Conservation (phyloP, 2,113 vertebrate species). For the Lates calcarifer region DNA sequence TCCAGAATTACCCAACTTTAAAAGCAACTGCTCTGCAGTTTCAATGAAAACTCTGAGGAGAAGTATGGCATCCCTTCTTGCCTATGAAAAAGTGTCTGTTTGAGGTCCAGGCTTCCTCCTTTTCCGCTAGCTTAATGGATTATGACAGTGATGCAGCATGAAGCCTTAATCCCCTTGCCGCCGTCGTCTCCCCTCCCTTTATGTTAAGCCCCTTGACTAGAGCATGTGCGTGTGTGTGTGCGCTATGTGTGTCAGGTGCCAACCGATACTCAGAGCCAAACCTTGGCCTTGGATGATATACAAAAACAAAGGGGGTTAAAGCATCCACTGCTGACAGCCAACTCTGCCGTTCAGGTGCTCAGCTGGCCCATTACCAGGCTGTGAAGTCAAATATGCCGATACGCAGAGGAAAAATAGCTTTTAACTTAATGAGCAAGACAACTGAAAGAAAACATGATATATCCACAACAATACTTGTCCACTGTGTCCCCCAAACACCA, state of each 20-base stretch:
- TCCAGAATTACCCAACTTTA: conserved; percentile 35
- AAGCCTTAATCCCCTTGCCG: conserved; percentile 71
- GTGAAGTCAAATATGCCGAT: conserved; percentile 8
- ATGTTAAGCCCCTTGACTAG: conserved; percentile 72
- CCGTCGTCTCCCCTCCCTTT: conserved; percentile 67
- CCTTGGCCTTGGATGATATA: conserved; percentile 34
- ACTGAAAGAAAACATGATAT: neutral
- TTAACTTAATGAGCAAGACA: conserved; percentile 7
- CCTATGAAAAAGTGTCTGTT: conserved; percentile 66
- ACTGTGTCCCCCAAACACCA: neutral
- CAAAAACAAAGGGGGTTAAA: conserved; percentile 57
- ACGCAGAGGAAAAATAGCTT: conserved; percentile 17
- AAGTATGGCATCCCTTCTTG: conserved; percentile 27
- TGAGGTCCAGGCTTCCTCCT: conserved; percentile 61
- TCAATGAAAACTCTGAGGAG: conserved; percentile 51
- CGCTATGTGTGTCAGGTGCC: conserved; percentile 58
- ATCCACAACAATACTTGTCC: neutral
- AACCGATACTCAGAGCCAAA: conserved; percentile 47
- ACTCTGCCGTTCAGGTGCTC: conserved; percentile 37
- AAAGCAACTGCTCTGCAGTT: conserved; percentile 28
- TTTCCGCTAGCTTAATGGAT: conserved; percentile 75
- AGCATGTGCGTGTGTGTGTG: conserved; percentile 19
- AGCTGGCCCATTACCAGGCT: conserved; percentile 1
- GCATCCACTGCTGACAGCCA: conserved; percentile 41
- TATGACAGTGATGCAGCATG: conserved; percentile 77